Evolutionary conservation across 2,113 vertebrate species (phyloP).

Genomic region (Rhineura floridana): DNA sequence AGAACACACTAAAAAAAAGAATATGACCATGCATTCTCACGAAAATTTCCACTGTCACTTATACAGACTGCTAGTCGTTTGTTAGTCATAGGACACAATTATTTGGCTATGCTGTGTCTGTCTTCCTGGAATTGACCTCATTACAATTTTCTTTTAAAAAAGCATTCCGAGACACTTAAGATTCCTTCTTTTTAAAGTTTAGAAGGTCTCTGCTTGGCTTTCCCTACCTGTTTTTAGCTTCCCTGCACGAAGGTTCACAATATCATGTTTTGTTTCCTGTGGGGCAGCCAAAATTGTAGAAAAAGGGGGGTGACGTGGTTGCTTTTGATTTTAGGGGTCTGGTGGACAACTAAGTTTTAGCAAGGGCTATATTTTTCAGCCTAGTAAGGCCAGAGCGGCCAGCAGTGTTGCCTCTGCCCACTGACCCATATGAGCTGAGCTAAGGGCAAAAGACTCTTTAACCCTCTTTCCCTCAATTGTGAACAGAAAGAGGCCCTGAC

Average conservation of each 20-base stretch:
- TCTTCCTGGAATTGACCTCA: accelerated
- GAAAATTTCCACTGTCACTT: background rate
- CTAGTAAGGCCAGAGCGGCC: background rate
- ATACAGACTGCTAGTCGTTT: background rate
- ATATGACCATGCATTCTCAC: background rate
- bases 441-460: background rate
- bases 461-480: background rate
- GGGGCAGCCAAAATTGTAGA: conserved; percentile 8
- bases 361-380: background rate
- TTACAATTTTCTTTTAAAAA: background rate
- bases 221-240: background rate
- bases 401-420: background rate
- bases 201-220: background rate
- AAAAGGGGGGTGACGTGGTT: background rate
- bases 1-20: background rate
- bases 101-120: background rate
- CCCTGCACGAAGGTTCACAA: background rate
- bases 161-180: background rate
- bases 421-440: background rate
- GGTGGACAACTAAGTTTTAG: background rate
- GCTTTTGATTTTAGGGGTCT: background rate
- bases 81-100: background rate
- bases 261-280: background rate
- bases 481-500: background rate
- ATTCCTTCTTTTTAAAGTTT: background rate